These are phyloP conservation scores for Harpegnathos saltator DNA, from an alignment of 1,140 invertebrate species.

Conservation along the genomic window DNA sequence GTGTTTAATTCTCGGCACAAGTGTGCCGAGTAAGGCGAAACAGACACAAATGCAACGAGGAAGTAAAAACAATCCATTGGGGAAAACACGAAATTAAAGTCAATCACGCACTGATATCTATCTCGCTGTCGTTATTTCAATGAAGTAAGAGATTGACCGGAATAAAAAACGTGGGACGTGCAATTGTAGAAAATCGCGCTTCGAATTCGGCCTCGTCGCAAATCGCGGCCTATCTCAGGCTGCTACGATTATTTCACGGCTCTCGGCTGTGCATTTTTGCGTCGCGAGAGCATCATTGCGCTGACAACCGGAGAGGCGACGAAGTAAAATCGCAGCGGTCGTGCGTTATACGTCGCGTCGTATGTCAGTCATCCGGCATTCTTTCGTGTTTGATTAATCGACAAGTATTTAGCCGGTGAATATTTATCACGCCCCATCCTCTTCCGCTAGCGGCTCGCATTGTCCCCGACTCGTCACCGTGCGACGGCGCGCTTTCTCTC, in stretches of 20 bases:
- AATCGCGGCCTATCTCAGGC: neutral
- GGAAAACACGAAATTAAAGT: no score
- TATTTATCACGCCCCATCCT: conserved; percentile 63
- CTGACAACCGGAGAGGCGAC: neutral
- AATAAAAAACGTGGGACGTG: no score
- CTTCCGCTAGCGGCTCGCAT: conserved; percentile 52
- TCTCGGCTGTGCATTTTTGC: conserved; percentile 6
- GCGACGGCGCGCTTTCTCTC: conserved; percentile 31
- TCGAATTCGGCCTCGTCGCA: neutral
- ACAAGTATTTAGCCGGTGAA: conserved; percentile 56
- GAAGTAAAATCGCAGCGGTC: conserved; percentile 11
- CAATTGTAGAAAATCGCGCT: no score
- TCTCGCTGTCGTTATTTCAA: no score
- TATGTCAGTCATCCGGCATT: conserved; percentile 18
- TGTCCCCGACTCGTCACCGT: conserved; percentile 41
- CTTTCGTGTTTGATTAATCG: conserved; percentile 65
- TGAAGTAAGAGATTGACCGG: no score
- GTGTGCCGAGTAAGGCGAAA: no score
- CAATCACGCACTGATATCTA: no score
- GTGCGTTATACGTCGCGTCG: neutral
- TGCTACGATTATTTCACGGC: neutral
- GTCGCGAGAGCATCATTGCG: neutral
- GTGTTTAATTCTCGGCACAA: no score
- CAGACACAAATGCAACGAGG: no score
- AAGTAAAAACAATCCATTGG: no score